Conservation (phyloP, 2,888 invertebrate species). For the Rhodophaea formosa region DNA sequence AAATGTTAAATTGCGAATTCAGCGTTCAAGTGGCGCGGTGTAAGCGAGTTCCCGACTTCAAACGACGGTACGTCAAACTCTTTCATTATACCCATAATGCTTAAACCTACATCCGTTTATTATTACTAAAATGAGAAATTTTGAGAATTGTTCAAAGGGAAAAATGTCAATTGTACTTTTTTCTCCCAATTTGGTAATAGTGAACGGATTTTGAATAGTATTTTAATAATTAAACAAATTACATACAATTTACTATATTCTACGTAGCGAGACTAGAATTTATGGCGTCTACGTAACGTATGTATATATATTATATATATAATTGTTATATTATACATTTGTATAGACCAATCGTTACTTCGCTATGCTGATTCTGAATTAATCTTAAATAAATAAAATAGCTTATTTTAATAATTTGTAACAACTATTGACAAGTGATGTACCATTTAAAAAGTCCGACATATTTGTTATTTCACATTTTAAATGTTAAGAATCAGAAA, state of each 20-base stretch:
- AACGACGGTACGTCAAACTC: constrained; percentile 12
- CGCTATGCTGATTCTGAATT: constrained; percentile 3
- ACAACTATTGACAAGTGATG: not conserved
- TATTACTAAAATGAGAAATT: not conserved
- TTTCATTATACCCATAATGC: constrained; percentile 29
- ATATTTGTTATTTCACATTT: constrained; percentile 8
- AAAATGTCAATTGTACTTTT: not conserved
- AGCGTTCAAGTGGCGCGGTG: not conserved
- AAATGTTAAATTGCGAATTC: not conserved
- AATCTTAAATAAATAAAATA: not conserved
- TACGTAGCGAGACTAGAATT: constrained; percentile 74
- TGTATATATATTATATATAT: constrained; percentile 46
- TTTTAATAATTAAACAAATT: constrained; percentile 47
- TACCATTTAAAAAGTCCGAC: not conserved
- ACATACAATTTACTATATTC: constrained; percentile 59
- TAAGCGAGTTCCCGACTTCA: not conserved
- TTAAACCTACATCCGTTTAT: constrained; percentile 22
- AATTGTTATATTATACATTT: constrained; percentile 39
- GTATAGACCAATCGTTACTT: constrained; percentile 18
- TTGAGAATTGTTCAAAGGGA: not conserved
- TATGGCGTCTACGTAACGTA: constrained; percentile 68
- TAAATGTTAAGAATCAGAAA: not conserved
- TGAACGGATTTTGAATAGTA: constrained; percentile 19
- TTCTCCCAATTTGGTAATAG: not conserved
- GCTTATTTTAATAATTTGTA: not conserved